Base-by-base conservation (phyloP, 2,113 vertebrate genomes). In the Acanthisitta chloris region DNA sequence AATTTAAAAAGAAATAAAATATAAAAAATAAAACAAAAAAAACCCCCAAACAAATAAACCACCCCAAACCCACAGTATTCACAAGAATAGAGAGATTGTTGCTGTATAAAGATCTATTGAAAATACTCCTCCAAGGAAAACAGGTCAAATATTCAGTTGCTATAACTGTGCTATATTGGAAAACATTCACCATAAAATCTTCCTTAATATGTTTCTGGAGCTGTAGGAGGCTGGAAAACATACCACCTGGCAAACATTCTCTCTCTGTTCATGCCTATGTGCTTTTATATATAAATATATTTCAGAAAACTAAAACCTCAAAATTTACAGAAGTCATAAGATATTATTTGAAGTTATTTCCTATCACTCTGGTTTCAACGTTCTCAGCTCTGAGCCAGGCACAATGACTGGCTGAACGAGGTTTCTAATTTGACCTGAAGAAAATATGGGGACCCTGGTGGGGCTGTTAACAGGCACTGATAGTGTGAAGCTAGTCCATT, bases 121-220 rank as follows among this genome's bases (percentile, higher is more conserved):
- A 86, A 89, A 85, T 36, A 72, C 21, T 86, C 40, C 74, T 87
- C 70, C 66, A 93, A 94, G 55, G 79, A 96, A 95, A 97, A 79
- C 0, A 6, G 62, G 36, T 92, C 62, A 90, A 90, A 88, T 89
- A 95, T 77, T 93, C 58, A 29, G 46, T 73, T 87, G 54, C 36
- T 62, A 17, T 65, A 85, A 73, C 88, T 76, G 72, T 59, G 71
- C 78, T 94, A 92, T 79, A 87, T 66, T 58, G 21, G 92, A 87
- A 97, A 97, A 94, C 33, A 73, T 70, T 96, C 71, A 66, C 45
- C 34, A 38, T 74, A 80, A 83, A 81, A 82, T 69, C 52, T 49
- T 74, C 49, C 78, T 79, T 5, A 84, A 81, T 59, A 84, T 84
- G 89, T 95, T 97, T 97, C 86, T 88, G 84, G 94, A 80, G 31